phyloP scores from a whole-genome alignment of 1,140 invertebrate genomes.

The Nylanderia fulva region DNA sequence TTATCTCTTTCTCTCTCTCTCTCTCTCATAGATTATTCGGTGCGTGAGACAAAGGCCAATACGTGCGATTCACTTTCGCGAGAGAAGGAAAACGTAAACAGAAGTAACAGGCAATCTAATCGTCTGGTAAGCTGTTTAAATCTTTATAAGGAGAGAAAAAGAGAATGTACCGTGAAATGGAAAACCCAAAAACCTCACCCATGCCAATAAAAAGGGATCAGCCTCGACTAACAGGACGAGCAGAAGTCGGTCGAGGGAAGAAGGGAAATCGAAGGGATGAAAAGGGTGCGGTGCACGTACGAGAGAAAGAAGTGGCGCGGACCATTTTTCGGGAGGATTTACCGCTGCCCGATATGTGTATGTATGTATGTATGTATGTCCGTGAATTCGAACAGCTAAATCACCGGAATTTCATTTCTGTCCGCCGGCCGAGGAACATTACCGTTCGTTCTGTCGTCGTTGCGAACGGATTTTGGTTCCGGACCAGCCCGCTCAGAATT shows the following conservation, averaged over 20 bases:
- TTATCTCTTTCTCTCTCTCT: conserved; percentile 7
- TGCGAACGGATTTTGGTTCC: conserved; percentile 66
- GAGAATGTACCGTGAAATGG: background rate
- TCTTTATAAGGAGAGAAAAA: background rate
- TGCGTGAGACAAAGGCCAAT: background rate
- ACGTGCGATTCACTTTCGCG: background rate
- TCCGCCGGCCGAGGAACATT: conserved; percentile 77
- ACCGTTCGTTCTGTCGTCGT: conserved; percentile 76
- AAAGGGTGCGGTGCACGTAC: conserved; percentile 50
- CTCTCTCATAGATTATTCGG: conserved; percentile 58
- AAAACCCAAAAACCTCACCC: conserved; percentile 30
- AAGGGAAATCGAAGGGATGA: conserved; percentile 5
- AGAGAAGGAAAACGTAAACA: background rate
- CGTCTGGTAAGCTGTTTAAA: conserved; percentile 28
- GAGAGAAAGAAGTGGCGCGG: conserved; percentile 64
- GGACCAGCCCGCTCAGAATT: conserved; percentile 55
- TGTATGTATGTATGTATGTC: conserved; percentile 59
- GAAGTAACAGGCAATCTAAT: conserved; percentile 14
- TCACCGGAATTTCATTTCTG: conserved; percentile 84
- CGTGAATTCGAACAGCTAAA: conserved; percentile 81
- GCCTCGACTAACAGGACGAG: background rate
- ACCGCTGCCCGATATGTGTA: conserved; percentile 59
- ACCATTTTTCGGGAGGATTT: conserved; percentile 78
- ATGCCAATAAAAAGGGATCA: conserved; percentile 52
- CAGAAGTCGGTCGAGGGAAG: conserved; percentile 28